phyloP scores from a whole-genome alignment of 2,797 vertebrate species.

The Myotis vivesi region DNA sequence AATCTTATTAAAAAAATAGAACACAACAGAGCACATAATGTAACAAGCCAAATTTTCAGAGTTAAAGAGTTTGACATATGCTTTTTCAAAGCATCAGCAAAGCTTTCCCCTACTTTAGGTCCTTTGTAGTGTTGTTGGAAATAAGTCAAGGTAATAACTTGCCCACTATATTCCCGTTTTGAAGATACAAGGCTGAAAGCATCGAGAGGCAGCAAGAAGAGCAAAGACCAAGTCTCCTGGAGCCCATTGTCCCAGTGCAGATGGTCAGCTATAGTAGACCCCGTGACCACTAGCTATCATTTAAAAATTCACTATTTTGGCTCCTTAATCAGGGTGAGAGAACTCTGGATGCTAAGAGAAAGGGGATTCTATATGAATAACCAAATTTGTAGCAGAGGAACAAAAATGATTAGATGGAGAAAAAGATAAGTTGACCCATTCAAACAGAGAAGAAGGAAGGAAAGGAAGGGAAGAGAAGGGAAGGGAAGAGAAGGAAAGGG shows the following conservation, averaged over 20 bases:
- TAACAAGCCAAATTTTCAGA: background rate
- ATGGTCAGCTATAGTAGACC: background rate
- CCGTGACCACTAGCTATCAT: background rate
- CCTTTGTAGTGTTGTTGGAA: background rate
- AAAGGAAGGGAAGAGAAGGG: background rate
- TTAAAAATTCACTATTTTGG: background rate
- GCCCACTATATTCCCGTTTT: background rate
- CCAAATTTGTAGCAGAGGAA: background rate
- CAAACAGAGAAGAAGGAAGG: background rate
- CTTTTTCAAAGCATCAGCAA: conserved; percentile 7
- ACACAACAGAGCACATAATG: background rate
- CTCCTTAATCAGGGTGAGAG: background rate
- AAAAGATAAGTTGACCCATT: background rate
- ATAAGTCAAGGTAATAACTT: background rate
- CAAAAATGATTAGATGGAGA: background rate
- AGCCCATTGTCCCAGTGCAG: background rate
- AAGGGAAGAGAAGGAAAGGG: background rate
- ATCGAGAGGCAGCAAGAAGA: background rate
- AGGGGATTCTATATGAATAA: background rate
- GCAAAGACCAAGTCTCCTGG: background rate
- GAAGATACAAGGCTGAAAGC: background rate
- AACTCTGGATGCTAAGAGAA: background rate
- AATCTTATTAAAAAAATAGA: background rate
- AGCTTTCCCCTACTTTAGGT: background rate
- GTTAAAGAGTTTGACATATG: background rate